Conservation (phyloP, 2,888 invertebrate genomes). For the Idaea aversata region DNA sequence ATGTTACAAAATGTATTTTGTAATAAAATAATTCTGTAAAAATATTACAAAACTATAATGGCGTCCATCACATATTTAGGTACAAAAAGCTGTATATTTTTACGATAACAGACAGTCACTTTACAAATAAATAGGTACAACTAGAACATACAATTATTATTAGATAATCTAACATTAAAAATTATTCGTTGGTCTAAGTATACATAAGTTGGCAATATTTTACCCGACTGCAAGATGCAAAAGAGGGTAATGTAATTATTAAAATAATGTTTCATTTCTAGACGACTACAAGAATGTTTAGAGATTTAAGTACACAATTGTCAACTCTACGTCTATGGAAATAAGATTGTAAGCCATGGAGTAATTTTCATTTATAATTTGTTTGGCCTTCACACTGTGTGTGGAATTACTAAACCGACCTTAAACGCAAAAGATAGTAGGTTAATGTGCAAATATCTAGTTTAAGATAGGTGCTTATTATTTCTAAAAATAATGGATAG, state of each 20-base stretch:
- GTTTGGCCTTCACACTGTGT: not conserved
- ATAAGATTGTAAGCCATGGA: not conserved
- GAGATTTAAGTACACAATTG: not conserved
- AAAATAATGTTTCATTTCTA: not conserved
- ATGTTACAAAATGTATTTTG: conserved; percentile 2
- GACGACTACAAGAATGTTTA: not conserved
- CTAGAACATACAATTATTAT: not conserved
- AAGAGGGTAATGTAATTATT: no score
- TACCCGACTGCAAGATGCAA: not conserved
- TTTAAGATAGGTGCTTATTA: not conserved
- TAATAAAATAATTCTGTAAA: not conserved
- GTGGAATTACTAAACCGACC: not conserved
- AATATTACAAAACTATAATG: not conserved
- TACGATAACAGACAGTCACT: not conserved
- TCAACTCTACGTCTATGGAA: not conserved
- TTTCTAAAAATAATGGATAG: not conserved
- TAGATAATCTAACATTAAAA: not conserved
- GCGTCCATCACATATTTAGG: not conserved
- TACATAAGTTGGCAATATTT: not conserved
- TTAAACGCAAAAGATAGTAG: not conserved
- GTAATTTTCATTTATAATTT: not conserved
- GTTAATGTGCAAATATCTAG: not conserved
- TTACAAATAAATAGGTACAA: not conserved
- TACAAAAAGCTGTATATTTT: not conserved
- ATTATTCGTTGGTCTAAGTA: not conserved